Conservation (phyloP, 2,113 vertebrate species). For the Eonycteris spelaea region DNA sequence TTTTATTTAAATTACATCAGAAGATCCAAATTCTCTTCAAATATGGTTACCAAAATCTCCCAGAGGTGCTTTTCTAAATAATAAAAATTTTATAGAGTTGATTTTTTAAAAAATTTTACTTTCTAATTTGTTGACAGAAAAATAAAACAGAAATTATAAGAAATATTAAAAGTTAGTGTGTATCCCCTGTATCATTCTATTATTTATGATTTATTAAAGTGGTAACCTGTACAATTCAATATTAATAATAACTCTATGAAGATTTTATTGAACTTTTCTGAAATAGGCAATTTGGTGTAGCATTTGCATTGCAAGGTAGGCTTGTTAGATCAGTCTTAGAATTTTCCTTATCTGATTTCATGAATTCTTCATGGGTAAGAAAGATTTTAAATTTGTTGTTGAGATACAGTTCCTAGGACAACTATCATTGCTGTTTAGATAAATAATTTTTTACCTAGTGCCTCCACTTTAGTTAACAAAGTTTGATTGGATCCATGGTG, state of each 20-base stretch:
- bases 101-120: background rate
- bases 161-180: background rate
- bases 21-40: background rate
- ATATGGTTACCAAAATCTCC: background rate
- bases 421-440: background rate
- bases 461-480: constrained; percentile 37
- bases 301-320: background rate
- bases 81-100: background rate
- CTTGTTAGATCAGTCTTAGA: background rate
- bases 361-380: background rate
- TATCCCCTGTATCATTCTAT: background rate
- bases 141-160: background rate
- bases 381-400: background rate
- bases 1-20: constrained; percentile 12
- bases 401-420: background rate
- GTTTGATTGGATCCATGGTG: background rate
- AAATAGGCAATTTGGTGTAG: background rate
- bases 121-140: background rate
- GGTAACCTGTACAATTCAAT: background rate
- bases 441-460: background rate
- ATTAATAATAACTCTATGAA: background rate
- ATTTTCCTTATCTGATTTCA: background rate
- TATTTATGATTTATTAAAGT: background rate
- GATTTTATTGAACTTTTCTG: background rate
- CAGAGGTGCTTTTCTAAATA: background rate